phyloP scores from a whole-genome alignment of 2,888 invertebrate species.

The Brachypterus glaber region DNA sequence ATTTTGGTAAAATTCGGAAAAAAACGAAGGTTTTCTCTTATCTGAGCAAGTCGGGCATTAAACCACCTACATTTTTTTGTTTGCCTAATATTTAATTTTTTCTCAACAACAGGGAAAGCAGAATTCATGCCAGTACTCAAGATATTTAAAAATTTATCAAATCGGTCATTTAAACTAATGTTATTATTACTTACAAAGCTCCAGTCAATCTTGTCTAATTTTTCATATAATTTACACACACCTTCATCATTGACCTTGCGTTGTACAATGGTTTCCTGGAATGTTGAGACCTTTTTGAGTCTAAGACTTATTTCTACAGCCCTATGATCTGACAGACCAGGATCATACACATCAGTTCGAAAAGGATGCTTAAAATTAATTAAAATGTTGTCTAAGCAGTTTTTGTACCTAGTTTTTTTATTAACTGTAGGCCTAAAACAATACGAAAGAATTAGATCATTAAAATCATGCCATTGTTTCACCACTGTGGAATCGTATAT shows the following conservation, averaged over 20 bases:
- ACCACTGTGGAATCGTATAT: neutral
- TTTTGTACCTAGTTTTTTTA: neutral
- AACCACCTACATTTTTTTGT: no score
- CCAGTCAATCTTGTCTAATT: neutral
- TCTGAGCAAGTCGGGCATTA: no score
- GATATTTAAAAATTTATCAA: no score
- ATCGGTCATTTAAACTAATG: no score
- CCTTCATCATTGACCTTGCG: neutral
- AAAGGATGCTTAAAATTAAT: neutral
- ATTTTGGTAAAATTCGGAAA: no score
- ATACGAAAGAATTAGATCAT: neutral
- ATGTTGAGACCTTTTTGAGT: no score
- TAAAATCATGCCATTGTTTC: neutral
- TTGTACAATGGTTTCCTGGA: no score
- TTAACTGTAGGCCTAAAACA: neutral
- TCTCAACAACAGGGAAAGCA: no score
- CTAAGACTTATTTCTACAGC: neutral
- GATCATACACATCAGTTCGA: neutral
- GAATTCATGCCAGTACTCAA: no score
- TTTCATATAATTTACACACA: neutral
- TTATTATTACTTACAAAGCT: no score
- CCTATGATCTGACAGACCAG: neutral
- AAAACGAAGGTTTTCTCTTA: no score
- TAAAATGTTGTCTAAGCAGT: neutral
- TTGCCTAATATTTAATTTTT: no score